Conservation (phyloP, 2,113 vertebrate species). For the Formicarius rufipectus region DNA sequence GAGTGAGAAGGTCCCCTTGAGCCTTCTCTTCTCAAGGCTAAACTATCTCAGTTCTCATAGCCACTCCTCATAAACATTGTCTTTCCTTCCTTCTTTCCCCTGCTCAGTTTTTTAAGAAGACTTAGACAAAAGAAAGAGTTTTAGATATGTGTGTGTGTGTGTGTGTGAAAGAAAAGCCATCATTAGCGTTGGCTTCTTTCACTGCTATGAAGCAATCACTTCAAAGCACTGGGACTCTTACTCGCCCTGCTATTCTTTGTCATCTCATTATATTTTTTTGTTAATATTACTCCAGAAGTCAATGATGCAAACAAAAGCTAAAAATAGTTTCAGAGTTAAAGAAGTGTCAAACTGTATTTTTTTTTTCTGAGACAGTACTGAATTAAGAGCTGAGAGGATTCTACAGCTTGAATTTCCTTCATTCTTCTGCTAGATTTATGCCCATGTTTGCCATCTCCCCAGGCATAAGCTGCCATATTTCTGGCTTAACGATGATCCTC, state of each 20-base stretch:
- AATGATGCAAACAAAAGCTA: neutral
- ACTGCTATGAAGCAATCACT: neutral
- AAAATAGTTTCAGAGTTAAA: neutral
- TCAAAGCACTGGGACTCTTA: neutral
- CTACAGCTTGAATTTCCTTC: neutral
- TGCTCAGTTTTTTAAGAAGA: neutral
- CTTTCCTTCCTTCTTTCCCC: neutral
- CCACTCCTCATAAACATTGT: neutral
- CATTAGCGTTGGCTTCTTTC: neutral
- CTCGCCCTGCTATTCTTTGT: fast-evolving
- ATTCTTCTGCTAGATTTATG: neutral
- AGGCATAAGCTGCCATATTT: neutral
- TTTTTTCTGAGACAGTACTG: neutral
- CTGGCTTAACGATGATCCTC: neutral
- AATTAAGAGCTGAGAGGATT: neutral
- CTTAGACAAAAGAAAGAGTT: neutral
- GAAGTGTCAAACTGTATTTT: neutral
- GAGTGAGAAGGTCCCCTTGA: neutral
- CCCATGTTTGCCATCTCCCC: neutral
- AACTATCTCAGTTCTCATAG: neutral
- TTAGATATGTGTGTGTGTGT: too few species aligned
- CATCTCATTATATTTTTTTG: neutral
- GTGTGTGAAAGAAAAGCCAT: neutral
- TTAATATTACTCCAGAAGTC: neutral
- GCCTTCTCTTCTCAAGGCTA: neutral